Evolutionary conservation across 1,140 invertebrate species (phyloP).

Genomic region (Dryas iulia): DNA sequence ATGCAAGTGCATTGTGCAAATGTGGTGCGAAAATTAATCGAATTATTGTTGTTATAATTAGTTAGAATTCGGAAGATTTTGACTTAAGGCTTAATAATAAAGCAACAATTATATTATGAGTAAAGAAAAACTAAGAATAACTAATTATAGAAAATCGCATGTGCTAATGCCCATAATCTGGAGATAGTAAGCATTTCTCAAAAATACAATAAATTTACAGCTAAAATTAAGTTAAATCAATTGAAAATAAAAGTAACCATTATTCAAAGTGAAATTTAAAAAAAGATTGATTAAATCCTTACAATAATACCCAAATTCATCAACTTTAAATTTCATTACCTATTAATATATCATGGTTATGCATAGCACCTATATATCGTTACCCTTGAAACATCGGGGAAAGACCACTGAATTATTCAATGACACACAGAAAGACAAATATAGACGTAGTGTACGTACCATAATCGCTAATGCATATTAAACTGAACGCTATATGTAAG

Average conservation of each 20-base stretch:
- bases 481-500: constrained; percentile 54
- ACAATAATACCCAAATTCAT: neutral
- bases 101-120: too few species aligned
- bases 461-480: constrained; percentile 51
- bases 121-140: too few species aligned
- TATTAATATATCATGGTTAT: neutral
- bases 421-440: constrained; percentile 77
- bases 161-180: too few species aligned
- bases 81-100: too few species aligned
- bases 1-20: constrained; percentile 71
- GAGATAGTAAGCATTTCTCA: too few species aligned
- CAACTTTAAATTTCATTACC: neutral
- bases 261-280: neutral
- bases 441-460: constrained; percentile 63
- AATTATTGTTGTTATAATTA: neutral
- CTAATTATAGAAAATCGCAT: too few species aligned
- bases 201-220: too few species aligned
- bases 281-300: neutral
- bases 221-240: too few species aligned
- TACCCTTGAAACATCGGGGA: constrained; percentile 76
- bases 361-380: constrained; percentile 65
- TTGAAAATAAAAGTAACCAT: too few species aligned
- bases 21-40: neutral
- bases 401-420: constrained; percentile 78
- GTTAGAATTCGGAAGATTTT: neutral